Evolutionary conservation across 35 echinoderm and acorn worm genomes (phyloP).

Genomic region (Heliocidaris erythrogramma): DNA sequence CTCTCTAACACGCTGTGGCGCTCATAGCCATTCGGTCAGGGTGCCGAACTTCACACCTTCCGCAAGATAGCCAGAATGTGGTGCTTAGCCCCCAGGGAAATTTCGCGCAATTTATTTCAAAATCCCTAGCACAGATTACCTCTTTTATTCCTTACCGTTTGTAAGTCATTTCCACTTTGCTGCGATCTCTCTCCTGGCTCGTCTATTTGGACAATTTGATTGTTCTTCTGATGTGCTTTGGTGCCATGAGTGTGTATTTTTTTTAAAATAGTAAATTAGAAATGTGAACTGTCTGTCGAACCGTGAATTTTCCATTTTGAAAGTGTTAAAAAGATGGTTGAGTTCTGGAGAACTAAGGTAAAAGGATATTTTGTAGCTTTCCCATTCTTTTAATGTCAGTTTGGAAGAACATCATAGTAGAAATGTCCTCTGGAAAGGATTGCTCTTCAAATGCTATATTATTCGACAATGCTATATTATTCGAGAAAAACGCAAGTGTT

Average conservation of each 20-base stretch:
- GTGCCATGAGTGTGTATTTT: background rate
- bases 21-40: background rate
- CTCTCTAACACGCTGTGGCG: background rate
- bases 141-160: background rate
- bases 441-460: too few relatives aligned
- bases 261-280: background rate
- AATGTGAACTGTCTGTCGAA: background rate
- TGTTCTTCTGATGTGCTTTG: background rate
- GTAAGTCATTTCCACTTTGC: background rate
- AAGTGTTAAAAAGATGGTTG: background rate
- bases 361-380: too few relatives aligned
- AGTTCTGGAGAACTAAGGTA: too few relatives aligned
- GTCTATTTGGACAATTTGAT: conserved; percentile 1
- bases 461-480: too few relatives aligned
- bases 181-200: background rate
- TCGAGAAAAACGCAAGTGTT: too few relatives aligned
- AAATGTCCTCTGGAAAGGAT: too few relatives aligned
- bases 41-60: background rate
- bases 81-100: background rate
- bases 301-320: background rate
- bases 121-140: background rate
- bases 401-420: too few relatives aligned
- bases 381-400: too few relatives aligned
- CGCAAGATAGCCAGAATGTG: background rate
- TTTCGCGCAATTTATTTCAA: background rate